Conservation (phyloP, 2,113 vertebrate genomes). For the Malaclemys terrapin region DNA sequence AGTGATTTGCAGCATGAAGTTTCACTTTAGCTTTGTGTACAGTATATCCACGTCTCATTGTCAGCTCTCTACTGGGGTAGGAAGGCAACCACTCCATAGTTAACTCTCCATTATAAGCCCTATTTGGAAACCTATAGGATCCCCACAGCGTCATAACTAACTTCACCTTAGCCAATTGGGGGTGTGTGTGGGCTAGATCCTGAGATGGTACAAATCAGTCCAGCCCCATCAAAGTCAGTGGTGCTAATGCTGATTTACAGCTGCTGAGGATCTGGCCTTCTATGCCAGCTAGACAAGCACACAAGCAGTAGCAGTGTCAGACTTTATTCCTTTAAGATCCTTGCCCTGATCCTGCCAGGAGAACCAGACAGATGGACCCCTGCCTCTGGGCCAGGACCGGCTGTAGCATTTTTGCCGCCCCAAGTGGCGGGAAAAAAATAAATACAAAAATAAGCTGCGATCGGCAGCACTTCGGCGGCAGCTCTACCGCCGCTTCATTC, state of each 20-base stretch:
- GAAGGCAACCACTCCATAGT: background rate
- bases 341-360: background rate
- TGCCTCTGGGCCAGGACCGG: background rate
- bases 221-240: background rate
- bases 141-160: background rate
- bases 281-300: background rate
- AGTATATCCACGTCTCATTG: background rate
- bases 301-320: background rate
- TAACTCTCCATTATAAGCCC: background rate
- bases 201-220: background rate
- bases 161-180: background rate
- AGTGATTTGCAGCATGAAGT: background rate
- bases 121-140: background rate
- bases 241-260: fast-evolving
- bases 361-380: background rate
- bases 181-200: background rate
- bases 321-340: background rate
- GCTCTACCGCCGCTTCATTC: too few relatives aligned
- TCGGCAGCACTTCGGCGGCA: too few relatives aligned
- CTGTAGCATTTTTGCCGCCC: too few relatives aligned
- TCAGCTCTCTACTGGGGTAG: background rate
- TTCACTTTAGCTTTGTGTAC: background rate
- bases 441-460: too few relatives aligned
- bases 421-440: too few relatives aligned
- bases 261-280: background rate